These are phyloP conservation scores for Ostrea edulis DNA, from an alignment of 1,140 invertebrate genomes.

Conservation along the genomic window DNA sequence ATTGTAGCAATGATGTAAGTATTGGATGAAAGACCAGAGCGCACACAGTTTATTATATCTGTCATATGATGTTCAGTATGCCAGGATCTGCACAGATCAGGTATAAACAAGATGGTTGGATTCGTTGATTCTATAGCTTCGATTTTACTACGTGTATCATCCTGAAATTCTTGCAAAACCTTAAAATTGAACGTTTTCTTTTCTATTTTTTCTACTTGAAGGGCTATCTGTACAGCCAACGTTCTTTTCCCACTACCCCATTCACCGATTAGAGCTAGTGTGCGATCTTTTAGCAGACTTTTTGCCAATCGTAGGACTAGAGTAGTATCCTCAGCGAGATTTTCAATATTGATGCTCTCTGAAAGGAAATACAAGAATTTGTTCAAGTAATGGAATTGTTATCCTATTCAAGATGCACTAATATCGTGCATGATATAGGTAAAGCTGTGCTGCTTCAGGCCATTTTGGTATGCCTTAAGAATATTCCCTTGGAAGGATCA, in stretches of 20 bases:
- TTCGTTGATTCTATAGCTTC: background rate
- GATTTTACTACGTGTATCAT: too few relatives aligned
- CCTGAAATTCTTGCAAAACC: background rate
- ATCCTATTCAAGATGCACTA: too few relatives aligned
- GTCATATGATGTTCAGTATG: background rate
- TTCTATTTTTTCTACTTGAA: background rate
- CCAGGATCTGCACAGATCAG: background rate
- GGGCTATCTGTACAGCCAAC: background rate
- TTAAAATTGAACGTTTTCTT: background rate
- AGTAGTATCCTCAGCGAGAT: background rate
- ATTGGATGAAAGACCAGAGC: background rate
- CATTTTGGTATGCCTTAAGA: too few relatives aligned
- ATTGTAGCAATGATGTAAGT: background rate
- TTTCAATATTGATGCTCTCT: background rate
- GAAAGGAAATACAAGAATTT: background rate
- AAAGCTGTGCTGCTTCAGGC: too few relatives aligned
- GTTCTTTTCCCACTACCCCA: background rate
- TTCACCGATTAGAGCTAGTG: background rate
- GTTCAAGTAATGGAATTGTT: too few relatives aligned
- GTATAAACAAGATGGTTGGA: background rate
- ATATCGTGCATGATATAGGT: too few relatives aligned
- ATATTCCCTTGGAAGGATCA: too few relatives aligned
- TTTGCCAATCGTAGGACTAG: background rate
- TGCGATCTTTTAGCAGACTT: background rate
- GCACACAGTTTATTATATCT: background rate